These are phyloP conservation scores for Pelagia noctiluca DNA, from an alignment of 30 jellyfish, hydroid and myxozoan species.

Conservation along the genomic window DNA sequence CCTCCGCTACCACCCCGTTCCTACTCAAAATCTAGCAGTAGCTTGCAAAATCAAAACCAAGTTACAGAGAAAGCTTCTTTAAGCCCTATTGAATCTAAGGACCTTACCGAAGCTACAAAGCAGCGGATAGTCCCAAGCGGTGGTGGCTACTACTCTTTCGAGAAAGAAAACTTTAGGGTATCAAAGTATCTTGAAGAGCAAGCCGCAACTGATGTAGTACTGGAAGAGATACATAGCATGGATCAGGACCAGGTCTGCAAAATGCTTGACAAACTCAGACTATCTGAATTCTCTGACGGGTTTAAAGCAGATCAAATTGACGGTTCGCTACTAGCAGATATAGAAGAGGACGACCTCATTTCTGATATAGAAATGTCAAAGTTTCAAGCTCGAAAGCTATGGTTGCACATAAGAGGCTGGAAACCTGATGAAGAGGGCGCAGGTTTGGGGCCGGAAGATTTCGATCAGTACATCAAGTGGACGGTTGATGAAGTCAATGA, in stretches of 20 bases:
- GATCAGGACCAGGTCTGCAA: constrained; percentile 58
- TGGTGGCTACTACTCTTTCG: no score
- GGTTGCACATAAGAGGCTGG: constrained; percentile 73
- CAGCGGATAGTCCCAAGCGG: no score
- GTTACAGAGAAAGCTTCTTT: no score
- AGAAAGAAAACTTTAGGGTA: neutral
- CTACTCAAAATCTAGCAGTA: no score
- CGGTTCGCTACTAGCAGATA: constrained; percentile 66
- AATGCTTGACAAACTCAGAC: constrained; percentile 52
- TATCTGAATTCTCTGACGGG: constrained; percentile 45
- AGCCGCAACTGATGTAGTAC: neutral
- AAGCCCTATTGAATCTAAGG: no score
- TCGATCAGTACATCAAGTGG: constrained; percentile 42
- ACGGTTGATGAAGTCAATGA: constrained; percentile 60
- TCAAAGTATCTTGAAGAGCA: neutral
- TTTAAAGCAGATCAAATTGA: constrained; percentile 67
- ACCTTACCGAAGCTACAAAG: no score
- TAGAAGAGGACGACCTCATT: constrained; percentile 66
- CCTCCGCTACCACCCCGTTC: no score
- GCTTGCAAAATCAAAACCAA: no score
- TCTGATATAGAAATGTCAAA: constrained; percentile 64
- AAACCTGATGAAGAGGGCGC: constrained; percentile 43
- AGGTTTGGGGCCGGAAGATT: neutral
- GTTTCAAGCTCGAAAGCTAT: constrained; percentile 76
- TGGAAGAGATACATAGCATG: constrained; percentile 23